Evolutionary conservation across 2,113 vertebrate genomes (phyloP).

Genomic region (Coracopsis vasa): DNA sequence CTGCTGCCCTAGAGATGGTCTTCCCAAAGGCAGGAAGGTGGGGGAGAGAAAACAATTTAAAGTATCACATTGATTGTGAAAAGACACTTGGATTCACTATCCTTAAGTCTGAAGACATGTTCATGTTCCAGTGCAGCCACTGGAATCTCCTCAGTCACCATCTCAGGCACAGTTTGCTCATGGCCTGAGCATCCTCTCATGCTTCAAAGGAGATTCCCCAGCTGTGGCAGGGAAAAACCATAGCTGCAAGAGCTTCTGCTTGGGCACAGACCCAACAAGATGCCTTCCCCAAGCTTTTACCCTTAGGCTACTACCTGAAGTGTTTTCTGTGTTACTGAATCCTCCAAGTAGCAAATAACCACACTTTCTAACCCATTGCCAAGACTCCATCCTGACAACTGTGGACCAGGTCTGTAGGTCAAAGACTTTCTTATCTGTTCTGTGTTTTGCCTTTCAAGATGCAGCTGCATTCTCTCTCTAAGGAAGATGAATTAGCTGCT

Average conservation of each 20-base stretch:
- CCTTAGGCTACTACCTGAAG: neutral
- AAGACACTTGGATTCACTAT: neutral
- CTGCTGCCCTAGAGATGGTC: neutral
- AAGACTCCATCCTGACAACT: neutral
- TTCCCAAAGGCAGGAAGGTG: neutral
- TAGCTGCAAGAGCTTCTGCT: neutral
- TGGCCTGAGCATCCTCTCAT: neutral
- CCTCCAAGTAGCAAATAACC: neutral
- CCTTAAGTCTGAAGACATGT: neutral
- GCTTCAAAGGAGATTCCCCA: neutral
- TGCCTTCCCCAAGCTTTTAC: neutral
- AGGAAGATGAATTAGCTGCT: neutral
- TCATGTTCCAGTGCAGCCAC: neutral
- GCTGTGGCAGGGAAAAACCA: neutral
- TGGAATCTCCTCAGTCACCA: neutral
- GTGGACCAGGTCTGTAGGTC: neutral
- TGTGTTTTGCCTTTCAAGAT: neutral
- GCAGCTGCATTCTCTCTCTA: neutral
- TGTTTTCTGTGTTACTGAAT: neutral
- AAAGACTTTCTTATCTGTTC: neutral
- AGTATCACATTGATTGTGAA: too few relatives aligned
- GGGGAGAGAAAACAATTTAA: too few relatives aligned
- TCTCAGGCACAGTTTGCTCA: neutral
- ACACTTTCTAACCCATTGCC: neutral
- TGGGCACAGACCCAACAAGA: neutral